Evolutionary conservation across 2,797 vertebrate species (phyloP).

Genomic region (Gouania willdenowi): DNA sequence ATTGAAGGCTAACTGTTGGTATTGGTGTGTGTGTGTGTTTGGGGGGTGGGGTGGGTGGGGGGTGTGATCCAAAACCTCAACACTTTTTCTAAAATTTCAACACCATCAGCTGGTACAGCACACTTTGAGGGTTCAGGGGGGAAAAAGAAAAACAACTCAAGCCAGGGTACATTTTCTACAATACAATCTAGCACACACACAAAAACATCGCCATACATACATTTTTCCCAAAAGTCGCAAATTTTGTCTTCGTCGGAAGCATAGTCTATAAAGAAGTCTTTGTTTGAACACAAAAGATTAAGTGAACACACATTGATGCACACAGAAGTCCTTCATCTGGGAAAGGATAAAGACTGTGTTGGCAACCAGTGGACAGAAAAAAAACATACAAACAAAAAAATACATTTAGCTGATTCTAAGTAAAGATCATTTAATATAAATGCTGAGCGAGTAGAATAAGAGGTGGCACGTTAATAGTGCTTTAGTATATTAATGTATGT

Average conservation of each 20-base stretch:
- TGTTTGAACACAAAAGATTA: constrained; percentile 79
- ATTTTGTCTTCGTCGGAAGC: constrained; percentile 72
- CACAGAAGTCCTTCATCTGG: constrained; percentile 79
- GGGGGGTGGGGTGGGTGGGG: constrained; percentile 3
- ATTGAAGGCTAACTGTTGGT: constrained; percentile 50
- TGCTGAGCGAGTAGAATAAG: constrained; percentile 81
- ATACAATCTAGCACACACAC: constrained; percentile 71
- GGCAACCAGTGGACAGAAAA: constrained; percentile 76
- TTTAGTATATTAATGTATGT: constrained; percentile 78
- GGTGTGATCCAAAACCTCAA: constrained; percentile 15
- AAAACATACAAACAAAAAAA: constrained; percentile 18
- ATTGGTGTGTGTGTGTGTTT: constrained; percentile 7
- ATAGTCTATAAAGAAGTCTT: constrained; percentile 75
- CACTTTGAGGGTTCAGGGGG: constrained; percentile 32
- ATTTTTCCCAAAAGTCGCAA: constrained; percentile 48
- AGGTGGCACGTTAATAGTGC: constrained; percentile 78
- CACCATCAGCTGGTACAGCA: constrained; percentile 66
- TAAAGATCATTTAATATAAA: constrained; percentile 93
- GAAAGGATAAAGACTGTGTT: constrained; percentile 81
- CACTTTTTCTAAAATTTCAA: constrained; percentile 57
- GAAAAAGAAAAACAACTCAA: constrained; percentile 14
- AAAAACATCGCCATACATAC: constrained; percentile 62
- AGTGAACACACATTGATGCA: constrained; percentile 75
- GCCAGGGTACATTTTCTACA: constrained; percentile 67
- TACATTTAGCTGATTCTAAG: constrained; percentile 74